Evolutionary conservation across 2,113 vertebrate species (phyloP), one percentile per base, ranked within the genome.

Genomic region (Rhea pennata): DNA sequence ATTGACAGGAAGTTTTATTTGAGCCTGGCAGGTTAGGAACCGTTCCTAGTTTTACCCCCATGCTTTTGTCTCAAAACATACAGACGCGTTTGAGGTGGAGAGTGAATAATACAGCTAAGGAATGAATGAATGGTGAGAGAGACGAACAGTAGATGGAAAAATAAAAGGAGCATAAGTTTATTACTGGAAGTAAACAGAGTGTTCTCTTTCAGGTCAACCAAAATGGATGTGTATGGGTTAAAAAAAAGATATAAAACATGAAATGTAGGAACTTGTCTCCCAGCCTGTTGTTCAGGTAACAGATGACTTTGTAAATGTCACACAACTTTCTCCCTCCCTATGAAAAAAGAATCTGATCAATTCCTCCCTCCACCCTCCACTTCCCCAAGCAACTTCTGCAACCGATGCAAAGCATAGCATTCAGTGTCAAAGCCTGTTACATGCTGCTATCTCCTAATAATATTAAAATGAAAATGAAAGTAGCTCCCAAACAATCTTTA

Each of bases 391-490:
- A 91, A 67, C 87, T 97, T 97, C 88, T 91, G 92, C 95, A 96
- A 95, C 92, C 7, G 9, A 95, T 96, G 93, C 95, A 97, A 95
- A 95, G 97, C 90, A 92, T 86, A 97, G 83, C 95, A 96, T 96
- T 93, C 94, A 85, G 83, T 98, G 98, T 98, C 98, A 98, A 97
- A 97, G 92, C 80, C 97, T 97, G 97, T 98, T 98, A 98, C 81
- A 96, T 98, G 94, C 83, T 97, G 66, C 95, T 94, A 96, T 97
- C 92, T 95, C 96, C 97, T 98, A 98, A 98, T 98, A 96, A 96
- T 97, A 98, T 98, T 98, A 98, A 96, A 97, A 98, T 98, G 97
- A 98, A 98, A 98, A 98, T 97, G 97, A 98, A 98, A 96, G 98
- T 95, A 93, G 73, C 97, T 97, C 94, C 94, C 96, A 97, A 98